Evolutionary conservation across 2,113 vertebrate genomes (phyloP), one percentile per base, ranked within the genome.

Genomic region (Notarius lentiginosus): DNA sequence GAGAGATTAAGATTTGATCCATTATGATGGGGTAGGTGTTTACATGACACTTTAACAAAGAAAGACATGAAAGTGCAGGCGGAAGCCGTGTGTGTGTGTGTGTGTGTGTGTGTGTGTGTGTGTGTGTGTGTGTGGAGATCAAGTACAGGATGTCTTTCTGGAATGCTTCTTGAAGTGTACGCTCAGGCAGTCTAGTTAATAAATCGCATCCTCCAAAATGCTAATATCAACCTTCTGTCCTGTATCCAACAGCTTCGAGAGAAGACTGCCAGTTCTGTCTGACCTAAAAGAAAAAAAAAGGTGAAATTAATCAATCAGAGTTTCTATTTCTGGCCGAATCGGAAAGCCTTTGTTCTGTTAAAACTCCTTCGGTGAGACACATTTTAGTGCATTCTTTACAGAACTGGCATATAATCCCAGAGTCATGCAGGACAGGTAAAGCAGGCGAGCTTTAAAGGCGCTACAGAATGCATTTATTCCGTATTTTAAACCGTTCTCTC

Each of bases 11-110:
- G 79, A 81, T 85, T 73, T 30, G 34, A 58, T 84, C 55, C 41
- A 34, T 79, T 58, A 83, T 84, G 68, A 60, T 61, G 24, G 56
- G 47, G 41, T 82, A 51, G 27, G 58, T 88, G 84, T 88, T 88
- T 88, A 85, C 70, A 77, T 82, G 73, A 82, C 75, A 88, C 87
- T 68, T 79, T 82, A 56, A 82, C 80, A 84, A 83, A 70, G 73
- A 76, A 76, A 82, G 68, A 77, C 87, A 79, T 75, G 56, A 79
- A 86, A 89, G 55, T 55, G 66, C 80, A 75, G 83, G 30, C 63
- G 53, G 80, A 75, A 80, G 66, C 85, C 17, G 8, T 68, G 83
- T 79, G 76, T 56, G 27, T 79, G 47, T 77, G 41, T 76, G 73
- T 53, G 82, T 30, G 34, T 30, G 22, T 88, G 73, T 51, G 79